Evolutionary conservation across 2,797 vertebrate genomes (phyloP), one percentile per base, ranked within the genome.

Genomic region (Hippopotamyrus pictus): DNA sequence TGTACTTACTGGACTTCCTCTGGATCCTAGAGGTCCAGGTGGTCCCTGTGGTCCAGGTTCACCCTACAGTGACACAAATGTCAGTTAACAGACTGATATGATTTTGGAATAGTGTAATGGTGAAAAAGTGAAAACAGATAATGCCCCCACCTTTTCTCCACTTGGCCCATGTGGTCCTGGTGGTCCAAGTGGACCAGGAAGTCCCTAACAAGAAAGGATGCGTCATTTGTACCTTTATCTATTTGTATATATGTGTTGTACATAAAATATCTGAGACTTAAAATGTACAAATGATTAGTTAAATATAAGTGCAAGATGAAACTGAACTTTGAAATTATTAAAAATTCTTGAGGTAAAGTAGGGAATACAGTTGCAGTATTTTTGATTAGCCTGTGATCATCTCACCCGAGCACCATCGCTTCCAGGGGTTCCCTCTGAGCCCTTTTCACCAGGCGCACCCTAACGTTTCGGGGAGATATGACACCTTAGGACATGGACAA

Each of bases 331-430:
- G 51, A 5, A 29, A 19, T 51, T 51, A 48, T 48, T 29, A 51
- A 84, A 82, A 85, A 85, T 22, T 29, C 44, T 48, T 85, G 9
- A 51, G 44, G 46, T 85, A 46, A 51, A 48, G 48, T 11, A 85
- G 22, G 22, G 22, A 57, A 57, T 44, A 14, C 53, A 59, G 29
- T 4, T 59, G 14, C 29, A 41, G 2, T 57, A 17, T 54, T 54
- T 57, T 14, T 41, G 7, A 14, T 29, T 37, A 65, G 25, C 19
- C 50, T 53, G 12, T 87, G 25, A 0, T 25, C 25, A 54, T 93
- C 98, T 98, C 95, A 99, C 99, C 94, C 99, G 96, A 90, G 98
- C 97, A 0, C 99, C 99, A 0, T 99, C 99, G 0, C 99, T 99
- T 91, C 99, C 99, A 89, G 98, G 93, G 79, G 98, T 99, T 8